Percentiles rank a stretch among this genome's conserved stretches.
phyloP scores from a whole-genome alignment of 1,140 invertebrate species.

The Bombus superbus region DNA sequence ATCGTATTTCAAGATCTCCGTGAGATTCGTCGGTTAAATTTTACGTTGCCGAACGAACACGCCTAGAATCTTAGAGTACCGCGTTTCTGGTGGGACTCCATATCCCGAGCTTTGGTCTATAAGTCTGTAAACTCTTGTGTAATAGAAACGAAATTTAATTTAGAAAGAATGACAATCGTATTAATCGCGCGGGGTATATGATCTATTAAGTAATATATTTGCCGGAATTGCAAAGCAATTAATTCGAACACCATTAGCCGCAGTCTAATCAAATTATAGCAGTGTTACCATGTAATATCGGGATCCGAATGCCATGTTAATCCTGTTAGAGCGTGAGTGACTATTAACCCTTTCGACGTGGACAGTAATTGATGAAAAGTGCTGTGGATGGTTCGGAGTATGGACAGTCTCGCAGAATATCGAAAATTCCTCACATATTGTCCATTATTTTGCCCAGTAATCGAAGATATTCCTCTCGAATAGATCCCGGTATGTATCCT shows the following conservation, averaged over 20 bases:
- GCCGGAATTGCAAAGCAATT: constrained; percentile 9
- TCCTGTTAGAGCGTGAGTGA: constrained; percentile 18
- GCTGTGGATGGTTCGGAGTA: neutral
- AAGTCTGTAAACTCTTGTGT: neutral
- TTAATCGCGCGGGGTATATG: neutral
- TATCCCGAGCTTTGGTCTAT: neutral
- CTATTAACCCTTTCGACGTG: constrained; percentile 5
- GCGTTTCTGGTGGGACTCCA: neutral
- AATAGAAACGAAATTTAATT: neutral
- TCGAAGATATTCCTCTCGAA: neutral
- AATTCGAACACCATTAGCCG: constrained; percentile 13
- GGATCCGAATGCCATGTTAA: constrained; percentile 16
- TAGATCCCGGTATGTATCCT: neutral
- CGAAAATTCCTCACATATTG: constrained; percentile 1
- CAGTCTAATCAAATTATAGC: constrained; percentile 24
- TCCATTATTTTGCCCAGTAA: too few species aligned
- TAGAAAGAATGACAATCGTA: neutral
- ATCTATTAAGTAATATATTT: constrained; percentile 13
- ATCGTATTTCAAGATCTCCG: constrained; percentile 37
- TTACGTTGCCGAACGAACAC: neutral
- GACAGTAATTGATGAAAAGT: constrained; percentile 40
- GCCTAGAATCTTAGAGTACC: neutral
- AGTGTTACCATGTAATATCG: constrained; percentile 24
- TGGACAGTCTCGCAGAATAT: constrained; percentile 3
- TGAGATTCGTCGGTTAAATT: neutral